These are phyloP conservation scores for Patella caerulea DNA, from an alignment of 2,888 invertebrate genomes.

Conservation along the genomic window DNA sequence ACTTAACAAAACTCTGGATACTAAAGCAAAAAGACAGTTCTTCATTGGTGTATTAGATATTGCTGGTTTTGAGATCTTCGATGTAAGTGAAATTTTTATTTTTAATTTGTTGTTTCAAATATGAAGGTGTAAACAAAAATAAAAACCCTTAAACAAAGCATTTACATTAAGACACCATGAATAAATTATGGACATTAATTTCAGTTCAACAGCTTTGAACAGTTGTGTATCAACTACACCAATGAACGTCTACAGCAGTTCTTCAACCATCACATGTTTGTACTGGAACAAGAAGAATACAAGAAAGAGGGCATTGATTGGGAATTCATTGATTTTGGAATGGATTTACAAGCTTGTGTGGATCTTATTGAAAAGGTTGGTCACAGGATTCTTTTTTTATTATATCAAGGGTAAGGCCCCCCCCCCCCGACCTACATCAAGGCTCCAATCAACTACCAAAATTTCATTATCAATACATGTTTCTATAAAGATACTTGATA, in stretches of 20 bases:
- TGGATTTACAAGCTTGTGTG: constrained; percentile 91
- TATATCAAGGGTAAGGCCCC: no score
- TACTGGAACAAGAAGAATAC: constrained; percentile 96
- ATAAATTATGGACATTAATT: neutral
- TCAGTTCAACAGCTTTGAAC: constrained; percentile 90
- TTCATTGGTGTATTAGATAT: constrained; percentile 99
- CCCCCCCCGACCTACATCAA: no score
- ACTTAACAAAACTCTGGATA: constrained; percentile 99
- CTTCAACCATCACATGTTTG: constrained; percentile 98
- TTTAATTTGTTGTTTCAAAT: no score
- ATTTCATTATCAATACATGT: no score
- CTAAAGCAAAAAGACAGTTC: constrained; percentile 96
- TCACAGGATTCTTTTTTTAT: neutral
- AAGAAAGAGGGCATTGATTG: constrained; percentile 93
- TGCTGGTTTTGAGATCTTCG: constrained; percentile 99
- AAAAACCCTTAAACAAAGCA: no score
- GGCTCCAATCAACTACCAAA: no score
- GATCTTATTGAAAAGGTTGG: constrained; percentile 77
- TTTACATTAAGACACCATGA: no score
- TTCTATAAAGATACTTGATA: no score
- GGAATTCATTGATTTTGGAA: constrained; percentile 96
- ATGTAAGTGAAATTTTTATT: constrained; percentile 70
- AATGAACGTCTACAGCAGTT: constrained; percentile 97
- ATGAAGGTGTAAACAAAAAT: no score
- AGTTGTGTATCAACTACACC: constrained; percentile 97